phyloP scores from a whole-genome alignment of 2,888 invertebrate species.

The Erebia aethiops region DNA sequence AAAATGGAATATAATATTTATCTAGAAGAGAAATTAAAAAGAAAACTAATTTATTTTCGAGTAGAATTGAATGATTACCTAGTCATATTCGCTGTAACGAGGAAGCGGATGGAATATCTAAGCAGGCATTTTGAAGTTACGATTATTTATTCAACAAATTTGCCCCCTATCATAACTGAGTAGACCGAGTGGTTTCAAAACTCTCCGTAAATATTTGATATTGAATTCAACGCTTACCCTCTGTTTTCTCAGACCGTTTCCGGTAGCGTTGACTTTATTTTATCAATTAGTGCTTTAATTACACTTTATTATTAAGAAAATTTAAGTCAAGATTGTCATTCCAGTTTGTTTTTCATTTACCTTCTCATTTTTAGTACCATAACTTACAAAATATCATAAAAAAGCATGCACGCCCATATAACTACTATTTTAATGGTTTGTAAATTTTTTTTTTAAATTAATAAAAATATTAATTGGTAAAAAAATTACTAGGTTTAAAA shows the following conservation, averaged over 20 bases:
- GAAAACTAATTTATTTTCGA: background rate
- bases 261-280: slow-evolving; percentile 47
- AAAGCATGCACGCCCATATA: no score
- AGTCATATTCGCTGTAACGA: background rate
- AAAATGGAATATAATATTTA: background rate
- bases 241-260: slow-evolving; percentile 35
- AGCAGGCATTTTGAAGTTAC: slow-evolving; percentile 4
- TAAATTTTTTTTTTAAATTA: no score
- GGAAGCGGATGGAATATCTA: background rate
- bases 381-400: no score
- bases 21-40: background rate
- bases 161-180: slow-evolving; percentile 20
- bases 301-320: slow-evolving; percentile 31
- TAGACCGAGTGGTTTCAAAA: slow-evolving; percentile 27
- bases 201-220: slow-evolving; percentile 37
- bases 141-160: slow-evolving; percentile 28
- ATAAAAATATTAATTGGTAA: no score
- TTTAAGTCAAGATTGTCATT: background rate
- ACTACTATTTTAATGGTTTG: no score
- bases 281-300: slow-evolving; percentile 54
- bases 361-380: no score
- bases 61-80: background rate
- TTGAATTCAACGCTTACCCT: slow-evolving; percentile 32
- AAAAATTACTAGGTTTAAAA: no score
- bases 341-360: background rate